These are phyloP conservation scores for Panthera tigris DNA, from an alignment of 2,113 vertebrate genomes.

Conservation along the genomic window DNA sequence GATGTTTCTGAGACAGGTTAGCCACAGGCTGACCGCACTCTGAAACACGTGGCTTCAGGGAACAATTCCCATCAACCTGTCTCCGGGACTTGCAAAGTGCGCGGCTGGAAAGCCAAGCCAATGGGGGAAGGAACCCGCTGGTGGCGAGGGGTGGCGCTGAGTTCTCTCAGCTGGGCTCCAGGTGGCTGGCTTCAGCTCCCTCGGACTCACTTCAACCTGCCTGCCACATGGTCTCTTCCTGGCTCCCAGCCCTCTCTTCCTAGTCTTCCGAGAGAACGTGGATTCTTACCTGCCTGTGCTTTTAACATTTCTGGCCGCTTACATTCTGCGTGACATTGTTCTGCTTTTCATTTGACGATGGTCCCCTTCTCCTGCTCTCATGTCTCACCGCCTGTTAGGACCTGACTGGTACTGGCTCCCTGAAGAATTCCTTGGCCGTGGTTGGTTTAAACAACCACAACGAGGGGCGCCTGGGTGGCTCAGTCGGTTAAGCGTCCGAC, in stretches of 20 bases:
- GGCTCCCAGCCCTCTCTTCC: not conserved
- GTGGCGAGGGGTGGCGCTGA: rapidly evolving
- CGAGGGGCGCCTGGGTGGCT: not conserved
- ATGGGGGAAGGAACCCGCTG: rapidly evolving
- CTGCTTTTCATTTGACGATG: not conserved
- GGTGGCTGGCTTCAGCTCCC: not conserved
- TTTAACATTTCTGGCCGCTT: not conserved
- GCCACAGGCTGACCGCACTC: not conserved
- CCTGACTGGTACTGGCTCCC: not conserved
- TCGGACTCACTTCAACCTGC: not conserved
- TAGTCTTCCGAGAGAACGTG: not conserved
- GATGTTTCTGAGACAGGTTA: not conserved
- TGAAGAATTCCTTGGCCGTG: not conserved
- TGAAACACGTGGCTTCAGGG: not conserved
- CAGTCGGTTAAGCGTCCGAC: no score
- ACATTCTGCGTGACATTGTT: not conserved
- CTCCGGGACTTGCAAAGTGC: not conserved
- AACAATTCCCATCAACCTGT: no score
- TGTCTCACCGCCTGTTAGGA: not conserved
- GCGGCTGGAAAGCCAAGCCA: not conserved
- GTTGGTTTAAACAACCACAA: not conserved
- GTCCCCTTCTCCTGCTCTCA: not conserved
- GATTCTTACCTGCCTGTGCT: not conserved
- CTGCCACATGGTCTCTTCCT: not conserved
- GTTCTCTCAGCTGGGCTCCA: not conserved